Evolutionary conservation across 2,888 invertebrate species (phyloP).

Genomic region (Hirtodrosophila trivittata): DNA sequence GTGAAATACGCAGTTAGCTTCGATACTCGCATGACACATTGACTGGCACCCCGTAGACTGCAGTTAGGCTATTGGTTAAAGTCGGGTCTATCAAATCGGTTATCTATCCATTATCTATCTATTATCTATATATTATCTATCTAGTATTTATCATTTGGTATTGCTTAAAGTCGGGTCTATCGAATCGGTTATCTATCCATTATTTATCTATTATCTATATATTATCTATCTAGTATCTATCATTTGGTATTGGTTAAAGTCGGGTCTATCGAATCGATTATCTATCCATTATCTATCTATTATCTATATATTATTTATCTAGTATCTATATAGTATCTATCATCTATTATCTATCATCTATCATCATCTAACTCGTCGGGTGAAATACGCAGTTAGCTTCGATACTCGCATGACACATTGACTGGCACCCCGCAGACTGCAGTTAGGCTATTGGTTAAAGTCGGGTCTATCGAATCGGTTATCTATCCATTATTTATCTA

Average conservation of each 20-base stretch:
- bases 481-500: too few relatives aligned
- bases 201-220: not conserved
- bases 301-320: too few relatives aligned
- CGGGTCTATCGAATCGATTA: too few relatives aligned
- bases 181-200: too few relatives aligned
- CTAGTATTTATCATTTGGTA: not conserved
- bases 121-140: not conserved
- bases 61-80: not conserved
- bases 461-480: too few relatives aligned
- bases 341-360: too few relatives aligned
- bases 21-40: constrained; percentile 9
- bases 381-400: constrained; percentile 40
- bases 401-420: constrained; percentile 8
- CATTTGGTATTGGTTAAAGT: too few relatives aligned
- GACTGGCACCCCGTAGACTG: not conserved
- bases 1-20: constrained; percentile 40
- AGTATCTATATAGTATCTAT: too few relatives aligned
- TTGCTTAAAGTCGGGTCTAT: not conserved
- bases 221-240: too few relatives aligned
- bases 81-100: too few relatives aligned
- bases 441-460: not conserved
- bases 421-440: not conserved
- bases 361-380: constrained; percentile 18
- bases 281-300: too few relatives aligned
- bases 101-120: too few relatives aligned